Base-by-base conservation (phyloP, 2,797 vertebrate species). In the Neopelma chrysocephalum region DNA sequence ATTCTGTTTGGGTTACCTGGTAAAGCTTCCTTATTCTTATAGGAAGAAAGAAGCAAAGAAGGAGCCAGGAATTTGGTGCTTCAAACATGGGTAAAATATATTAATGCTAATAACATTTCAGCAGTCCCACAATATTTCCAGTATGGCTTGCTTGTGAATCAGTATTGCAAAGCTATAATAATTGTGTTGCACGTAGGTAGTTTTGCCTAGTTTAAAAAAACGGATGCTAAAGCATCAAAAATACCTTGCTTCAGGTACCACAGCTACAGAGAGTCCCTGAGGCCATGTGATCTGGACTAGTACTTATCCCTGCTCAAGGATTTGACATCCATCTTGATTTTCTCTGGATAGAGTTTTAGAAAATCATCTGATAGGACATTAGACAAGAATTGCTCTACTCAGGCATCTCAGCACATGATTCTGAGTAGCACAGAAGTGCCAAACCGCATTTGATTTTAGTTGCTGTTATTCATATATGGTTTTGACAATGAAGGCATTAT, bases 401-500 rank as follows among this genome's bases (percentile, higher is more conserved):
- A 7, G 48, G 34, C 60, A 72, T 88, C 72, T 93, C 11, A 1
- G n/a, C 27, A 17, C 40, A 19, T 29, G 75, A 58, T 78, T 80
- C 80, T 68, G 51, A 58, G 43, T 79, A 96, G 85, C 40, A 66
- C 26, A 76, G 61, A 85, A 78, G n/a, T 94, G 90, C 58, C 84
- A 81, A 70, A 88, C 51, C 0, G 0, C 58, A 34, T 93, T 82
- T 58, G 50, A 60, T 93, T 93, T 61, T 43, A 34, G 36, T 50
- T 65, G 54, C 72, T 72, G 22, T 16, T 80, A 22, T 57, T 79
- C 70, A 17, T 56, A 25, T 12, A 32, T 4, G 40, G 31, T 54
- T 90, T 90, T 82, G 85, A 94, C 89, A 94, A 72, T 25, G 66
- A 88, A 89, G 51, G 8, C n/a, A 40, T 76, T 78, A 72, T 66